Percentiles rank a stretch among this genome's conserved stretches.
Conservation (phyloP, 37 sponge, comb jelly and placozoan species). For the Amphimedon queenslandica region DNA sequence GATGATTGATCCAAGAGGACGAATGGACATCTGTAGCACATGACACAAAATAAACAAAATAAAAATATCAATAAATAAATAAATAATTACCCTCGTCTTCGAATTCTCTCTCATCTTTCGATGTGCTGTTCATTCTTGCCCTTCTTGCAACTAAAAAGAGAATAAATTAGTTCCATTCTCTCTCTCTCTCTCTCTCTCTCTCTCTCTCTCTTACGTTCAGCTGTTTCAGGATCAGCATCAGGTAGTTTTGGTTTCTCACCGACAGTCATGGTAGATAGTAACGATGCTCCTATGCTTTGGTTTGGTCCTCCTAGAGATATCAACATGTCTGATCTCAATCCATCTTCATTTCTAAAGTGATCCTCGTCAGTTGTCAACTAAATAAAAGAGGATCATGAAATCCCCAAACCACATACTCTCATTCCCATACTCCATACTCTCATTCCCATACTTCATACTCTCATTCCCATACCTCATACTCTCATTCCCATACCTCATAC, state of each 20-base stretch:
- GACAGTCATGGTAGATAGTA: not conserved
- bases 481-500: not conserved
- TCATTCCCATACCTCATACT: too few relatives aligned
- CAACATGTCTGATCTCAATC: not conserved
- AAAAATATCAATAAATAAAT: too few relatives aligned
- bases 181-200: too few relatives aligned
- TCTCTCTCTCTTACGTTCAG: not conserved
- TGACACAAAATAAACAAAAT: too few relatives aligned
- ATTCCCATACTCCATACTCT: too few relatives aligned
- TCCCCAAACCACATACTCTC: too few relatives aligned
- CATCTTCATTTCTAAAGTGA: not conserved
- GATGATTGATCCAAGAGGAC: constrained; percentile 60
- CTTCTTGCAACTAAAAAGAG: constrained; percentile 28
- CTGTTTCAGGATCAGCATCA: not conserved
- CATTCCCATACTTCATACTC: too few relatives aligned
- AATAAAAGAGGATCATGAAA: too few relatives aligned
- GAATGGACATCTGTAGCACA: constrained; percentile 85
- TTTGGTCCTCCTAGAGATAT: not conserved
- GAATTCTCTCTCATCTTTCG: constrained; percentile 36
- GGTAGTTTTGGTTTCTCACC: not conserved
- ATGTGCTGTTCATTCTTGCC: constrained; percentile 30
- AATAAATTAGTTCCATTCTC: too few relatives aligned
- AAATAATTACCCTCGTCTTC: constrained; percentile 61
- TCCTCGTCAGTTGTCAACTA: constrained; percentile 14
- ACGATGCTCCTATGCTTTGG: not conserved